These are phyloP conservation scores for Remorina albescens DNA, from an alignment of 2,797 vertebrate genomes.

Conservation along the genomic window DNA sequence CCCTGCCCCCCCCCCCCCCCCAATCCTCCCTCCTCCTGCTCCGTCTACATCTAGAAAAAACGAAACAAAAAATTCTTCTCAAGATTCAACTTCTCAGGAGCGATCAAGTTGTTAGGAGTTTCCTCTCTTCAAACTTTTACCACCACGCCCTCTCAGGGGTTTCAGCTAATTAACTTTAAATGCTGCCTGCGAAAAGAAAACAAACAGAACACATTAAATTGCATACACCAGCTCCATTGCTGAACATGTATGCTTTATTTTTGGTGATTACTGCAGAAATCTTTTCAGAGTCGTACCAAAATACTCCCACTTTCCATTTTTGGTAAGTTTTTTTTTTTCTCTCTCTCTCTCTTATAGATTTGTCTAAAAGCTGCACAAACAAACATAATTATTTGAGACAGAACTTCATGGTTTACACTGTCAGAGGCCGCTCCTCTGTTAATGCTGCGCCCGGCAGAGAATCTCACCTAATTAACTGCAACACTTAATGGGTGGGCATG, in stretches of 20 bases:
- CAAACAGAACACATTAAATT: background rate
- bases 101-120: constrained; percentile 1
- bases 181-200: constrained; percentile 17
- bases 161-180: constrained; percentile 51
- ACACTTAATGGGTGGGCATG: constrained; percentile 26
- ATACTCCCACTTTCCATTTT: too few species aligned
- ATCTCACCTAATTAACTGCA: constrained; percentile 22
- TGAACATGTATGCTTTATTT: background rate
- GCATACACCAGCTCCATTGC: constrained; percentile 1
- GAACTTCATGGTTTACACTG: background rate
- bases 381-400: too few species aligned
- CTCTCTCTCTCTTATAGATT: too few species aligned
- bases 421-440: background rate
- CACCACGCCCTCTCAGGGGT: constrained; percentile 8
- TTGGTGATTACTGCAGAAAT: constrained; percentile 5
- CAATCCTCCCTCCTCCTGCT: too few species aligned
- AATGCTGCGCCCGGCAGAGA: constrained; percentile 6
- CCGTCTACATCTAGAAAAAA: too few species aligned
- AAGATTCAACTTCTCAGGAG: too few species aligned
- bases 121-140: background rate
- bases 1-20: too few species aligned
- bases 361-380: too few species aligned
- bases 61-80: background rate
- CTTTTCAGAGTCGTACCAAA: too few species aligned
- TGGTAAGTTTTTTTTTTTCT: too few species aligned